Conservation (phyloP, 2,113 vertebrate species). For the Gobiocypris rarus region DNA sequence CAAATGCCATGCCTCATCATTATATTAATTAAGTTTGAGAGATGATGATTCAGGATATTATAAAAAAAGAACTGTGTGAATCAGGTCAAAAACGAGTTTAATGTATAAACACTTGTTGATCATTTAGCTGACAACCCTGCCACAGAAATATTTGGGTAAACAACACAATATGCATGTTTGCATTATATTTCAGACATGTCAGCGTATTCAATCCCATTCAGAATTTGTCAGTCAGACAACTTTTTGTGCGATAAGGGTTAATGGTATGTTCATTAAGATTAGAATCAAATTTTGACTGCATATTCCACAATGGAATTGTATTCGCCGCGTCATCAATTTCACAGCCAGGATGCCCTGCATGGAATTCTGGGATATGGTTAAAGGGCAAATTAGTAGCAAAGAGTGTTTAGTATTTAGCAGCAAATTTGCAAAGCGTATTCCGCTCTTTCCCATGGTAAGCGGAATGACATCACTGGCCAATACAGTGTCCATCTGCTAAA, state of each 20-base stretch:
- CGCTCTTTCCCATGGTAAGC: neutral
- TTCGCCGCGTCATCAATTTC: neutral
- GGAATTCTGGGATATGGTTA: slow-evolving; percentile 5
- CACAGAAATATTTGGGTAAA: slow-evolving; percentile 52
- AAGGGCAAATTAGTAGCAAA: neutral
- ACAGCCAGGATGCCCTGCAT: neutral
- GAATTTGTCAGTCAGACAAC: slow-evolving; percentile 1
- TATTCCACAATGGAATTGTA: neutral
- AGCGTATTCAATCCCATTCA: slow-evolving; percentile 26
- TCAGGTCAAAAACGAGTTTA: neutral
- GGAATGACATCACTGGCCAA: slow-evolving; percentile 26
- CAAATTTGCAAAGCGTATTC: neutral
- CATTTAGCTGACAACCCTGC: neutral
- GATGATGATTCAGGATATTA: slow-evolving; percentile 62
- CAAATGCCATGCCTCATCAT: too few relatives aligned
- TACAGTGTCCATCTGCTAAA: slow-evolving; percentile 46
- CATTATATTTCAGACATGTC: neutral
- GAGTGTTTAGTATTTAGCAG: neutral
- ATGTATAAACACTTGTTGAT: slow-evolving; percentile 15
- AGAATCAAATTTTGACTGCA: slow-evolving; percentile 3
- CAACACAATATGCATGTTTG: slow-evolving; percentile 42
- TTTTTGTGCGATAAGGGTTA: neutral
- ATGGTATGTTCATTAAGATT: slow-evolving; percentile 1
- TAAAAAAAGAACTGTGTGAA: neutral
- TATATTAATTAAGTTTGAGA: slow-evolving; percentile 50